Evolutionary conservation across 35 echinoderm and acorn worm genomes (phyloP).

Genomic region (Lytechinus variegatus): DNA sequence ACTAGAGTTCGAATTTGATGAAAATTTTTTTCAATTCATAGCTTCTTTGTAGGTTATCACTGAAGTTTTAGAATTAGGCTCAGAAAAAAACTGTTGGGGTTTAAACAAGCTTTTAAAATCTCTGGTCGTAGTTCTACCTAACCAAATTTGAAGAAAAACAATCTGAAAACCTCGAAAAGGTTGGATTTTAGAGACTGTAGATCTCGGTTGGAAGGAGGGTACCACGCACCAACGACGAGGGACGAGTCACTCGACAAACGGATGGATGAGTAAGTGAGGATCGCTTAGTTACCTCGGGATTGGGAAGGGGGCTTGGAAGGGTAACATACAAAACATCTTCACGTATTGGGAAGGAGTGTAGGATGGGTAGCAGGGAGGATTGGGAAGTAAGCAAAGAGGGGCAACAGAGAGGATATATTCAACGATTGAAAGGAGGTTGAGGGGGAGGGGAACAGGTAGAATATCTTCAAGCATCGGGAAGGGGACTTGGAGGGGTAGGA

Average conservation of each 20-base stretch:
- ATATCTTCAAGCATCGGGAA: too few species aligned
- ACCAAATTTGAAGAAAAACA: too few species aligned
- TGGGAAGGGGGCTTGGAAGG: not conserved
- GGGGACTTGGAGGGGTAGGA: too few species aligned
- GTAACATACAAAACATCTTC: not conserved
- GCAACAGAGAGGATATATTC: too few species aligned
- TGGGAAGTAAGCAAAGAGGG: not conserved
- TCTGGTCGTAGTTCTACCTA: too few species aligned
- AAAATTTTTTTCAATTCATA: too few species aligned
- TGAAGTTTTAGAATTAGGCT: too few species aligned
- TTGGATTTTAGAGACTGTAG: not conserved
- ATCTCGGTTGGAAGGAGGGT: not conserved
- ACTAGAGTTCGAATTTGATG: too few species aligned
- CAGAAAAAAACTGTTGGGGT: too few species aligned
- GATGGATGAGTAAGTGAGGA: not conserved
- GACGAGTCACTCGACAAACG: not conserved
- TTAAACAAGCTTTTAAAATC: too few species aligned
- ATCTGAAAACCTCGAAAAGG: not conserved
- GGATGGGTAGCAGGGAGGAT: too few species aligned
- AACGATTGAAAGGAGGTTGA: not conserved
- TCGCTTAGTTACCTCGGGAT: not conserved
- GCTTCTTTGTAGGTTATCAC: too few species aligned
- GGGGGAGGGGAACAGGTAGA: not conserved
- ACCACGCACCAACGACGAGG: not conserved
- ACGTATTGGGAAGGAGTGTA: not conserved